phyloP scores from a whole-genome alignment of 2,888 invertebrate species.

The Pimpla rufipes region DNA sequence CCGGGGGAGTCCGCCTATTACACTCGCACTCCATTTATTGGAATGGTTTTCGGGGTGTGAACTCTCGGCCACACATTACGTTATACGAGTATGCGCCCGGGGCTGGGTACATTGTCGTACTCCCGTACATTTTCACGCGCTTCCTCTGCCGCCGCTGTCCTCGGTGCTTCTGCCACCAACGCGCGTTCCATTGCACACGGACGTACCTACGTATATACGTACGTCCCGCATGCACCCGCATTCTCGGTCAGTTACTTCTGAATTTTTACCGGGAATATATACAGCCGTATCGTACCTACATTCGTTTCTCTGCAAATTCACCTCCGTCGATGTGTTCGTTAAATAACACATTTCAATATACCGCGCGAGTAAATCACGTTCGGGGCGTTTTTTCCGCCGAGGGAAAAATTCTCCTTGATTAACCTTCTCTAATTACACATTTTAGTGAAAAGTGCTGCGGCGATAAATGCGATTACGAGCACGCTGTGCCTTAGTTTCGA shows the following conservation, averaged over 20 bases:
- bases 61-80: slow-evolving; percentile 66
- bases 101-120: slow-evolving; percentile 62
- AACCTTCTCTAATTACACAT: neutral
- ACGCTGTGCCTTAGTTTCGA: neutral
- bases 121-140: slow-evolving; percentile 60
- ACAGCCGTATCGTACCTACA: neutral
- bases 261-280: slow-evolving; percentile 33
- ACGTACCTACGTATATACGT: slow-evolving; percentile 22
- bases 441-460: neutral
- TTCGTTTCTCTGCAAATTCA: slow-evolving; percentile 1
- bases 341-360: slow-evolving; percentile 11
- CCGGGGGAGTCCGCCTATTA: slow-evolving; percentile 61
- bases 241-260: slow-evolving; percentile 52
- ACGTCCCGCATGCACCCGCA: slow-evolving; percentile 9
- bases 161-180: slow-evolving; percentile 24
- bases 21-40: slow-evolving; percentile 64
- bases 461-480: neutral
- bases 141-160: slow-evolving; percentile 16
- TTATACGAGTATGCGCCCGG: slow-evolving; percentile 56
- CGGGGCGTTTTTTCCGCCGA: no score
- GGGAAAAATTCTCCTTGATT: neutral
- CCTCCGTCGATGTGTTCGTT: neutral
- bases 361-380: neutral
- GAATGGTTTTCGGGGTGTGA: slow-evolving; percentile 64
- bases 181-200: slow-evolving; percentile 15